A percentile compares a stretch with the other conserved stretches of the same genome.
Evolutionary conservation across 2,888 invertebrate species (phyloP).

Genomic region (Automeris io): DNA sequence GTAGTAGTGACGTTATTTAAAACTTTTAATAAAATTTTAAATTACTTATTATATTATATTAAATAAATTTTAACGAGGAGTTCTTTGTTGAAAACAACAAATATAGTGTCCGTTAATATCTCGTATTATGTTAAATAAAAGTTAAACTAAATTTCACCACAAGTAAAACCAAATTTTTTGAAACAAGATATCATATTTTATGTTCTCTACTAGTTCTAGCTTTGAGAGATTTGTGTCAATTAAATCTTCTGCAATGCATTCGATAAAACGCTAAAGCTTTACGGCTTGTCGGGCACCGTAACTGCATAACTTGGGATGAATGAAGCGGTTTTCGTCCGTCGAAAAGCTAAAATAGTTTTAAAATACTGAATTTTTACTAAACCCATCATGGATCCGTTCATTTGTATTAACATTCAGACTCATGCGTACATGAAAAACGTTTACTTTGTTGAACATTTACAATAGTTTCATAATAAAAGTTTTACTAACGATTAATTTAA

Average conservation of each 20-base stretch:
- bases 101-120: too few relatives aligned
- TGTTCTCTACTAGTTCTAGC: not conserved
- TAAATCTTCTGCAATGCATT: slow-evolving; percentile 13
- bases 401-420: slow-evolving; percentile 24
- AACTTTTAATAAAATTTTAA: too few relatives aligned
- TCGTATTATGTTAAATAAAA: too few relatives aligned
- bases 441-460: not conserved
- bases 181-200: too few relatives aligned
- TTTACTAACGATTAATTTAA: slow-evolving; percentile 24
- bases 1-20: too few relatives aligned
- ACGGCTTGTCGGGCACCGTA: slow-evolving; percentile 39
- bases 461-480: slow-evolving; percentile 31
- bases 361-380: slow-evolving; percentile 37
- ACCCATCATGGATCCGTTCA: slow-evolving; percentile 29
- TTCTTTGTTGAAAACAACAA: too few relatives aligned
- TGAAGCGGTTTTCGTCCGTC: slow-evolving; percentile 42
- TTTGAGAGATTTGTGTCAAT: not conserved
- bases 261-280: slow-evolving; percentile 45
- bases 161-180: too few relatives aligned
- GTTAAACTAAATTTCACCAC: too few relatives aligned
- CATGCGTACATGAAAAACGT: not conserved
- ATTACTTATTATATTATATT: too few relatives aligned
- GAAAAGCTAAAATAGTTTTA: too few relatives aligned
- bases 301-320: slow-evolving; percentile 41
- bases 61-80: too few relatives aligned